A percentile compares a stretch with the other conserved stretches of the same genome.
Conservation (phyloP, 2,888 invertebrate species). For the Andrena bucephala region DNA sequence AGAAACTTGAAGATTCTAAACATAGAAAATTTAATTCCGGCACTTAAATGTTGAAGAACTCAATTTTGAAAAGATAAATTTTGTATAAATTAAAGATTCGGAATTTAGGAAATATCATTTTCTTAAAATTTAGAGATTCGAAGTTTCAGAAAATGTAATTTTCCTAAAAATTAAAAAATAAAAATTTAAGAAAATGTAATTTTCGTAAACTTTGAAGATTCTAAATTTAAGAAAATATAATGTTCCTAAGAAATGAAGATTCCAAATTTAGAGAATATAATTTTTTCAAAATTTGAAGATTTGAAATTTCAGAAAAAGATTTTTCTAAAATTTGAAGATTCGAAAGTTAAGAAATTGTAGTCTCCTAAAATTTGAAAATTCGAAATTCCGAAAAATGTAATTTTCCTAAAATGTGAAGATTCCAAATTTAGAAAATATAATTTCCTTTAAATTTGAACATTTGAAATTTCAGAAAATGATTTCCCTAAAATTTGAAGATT, state of each 20-base stretch:
- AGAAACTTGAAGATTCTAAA: too few relatives aligned
- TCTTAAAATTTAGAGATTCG: neutral
- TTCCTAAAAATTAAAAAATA: neutral
- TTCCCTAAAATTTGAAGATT: neutral
- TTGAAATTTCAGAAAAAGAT: neutral
- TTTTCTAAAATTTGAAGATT: neutral
- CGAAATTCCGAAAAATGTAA: too few relatives aligned
- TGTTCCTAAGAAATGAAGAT: neutral
- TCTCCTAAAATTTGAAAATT: neutral
- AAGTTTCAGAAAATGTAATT: neutral
- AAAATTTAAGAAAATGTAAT: too few relatives aligned
- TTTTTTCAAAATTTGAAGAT: neutral
- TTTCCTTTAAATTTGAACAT: neutral
- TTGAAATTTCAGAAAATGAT: neutral
- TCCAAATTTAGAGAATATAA: too few relatives aligned
- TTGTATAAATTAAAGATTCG: neutral
- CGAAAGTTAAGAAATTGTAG: neutral
- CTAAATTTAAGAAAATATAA: too few relatives aligned
- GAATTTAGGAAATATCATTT: neutral
- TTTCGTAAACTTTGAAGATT: too few relatives aligned
- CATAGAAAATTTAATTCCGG: too few relatives aligned
- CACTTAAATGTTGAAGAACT: too few relatives aligned
- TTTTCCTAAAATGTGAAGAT: too few relatives aligned
- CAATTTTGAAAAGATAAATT: too few relatives aligned
- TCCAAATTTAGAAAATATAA: too few relatives aligned